These are phyloP conservation scores for Zaprionus vittiger DNA, from an alignment of 1,140 invertebrate genomes.

Conservation along the genomic window DNA sequence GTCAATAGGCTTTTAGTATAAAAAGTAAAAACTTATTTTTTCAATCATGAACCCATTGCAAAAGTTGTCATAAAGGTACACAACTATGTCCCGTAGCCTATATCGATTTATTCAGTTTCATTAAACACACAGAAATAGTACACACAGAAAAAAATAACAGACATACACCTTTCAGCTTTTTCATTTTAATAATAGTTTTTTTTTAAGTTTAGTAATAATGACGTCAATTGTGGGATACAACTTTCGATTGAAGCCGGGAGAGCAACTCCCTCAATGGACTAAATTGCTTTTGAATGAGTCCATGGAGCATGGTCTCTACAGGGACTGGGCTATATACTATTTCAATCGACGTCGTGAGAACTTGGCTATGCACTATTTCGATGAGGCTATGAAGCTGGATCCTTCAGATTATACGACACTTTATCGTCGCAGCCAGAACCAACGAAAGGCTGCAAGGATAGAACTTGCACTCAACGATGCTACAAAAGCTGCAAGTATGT, in stretches of 20 bases:
- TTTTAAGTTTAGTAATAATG: constrained; percentile 28
- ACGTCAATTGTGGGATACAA: constrained; percentile 47
- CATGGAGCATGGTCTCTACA: constrained; percentile 65
- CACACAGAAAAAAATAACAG: too few relatives aligned
- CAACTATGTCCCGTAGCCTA: too few relatives aligned
- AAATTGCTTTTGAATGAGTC: constrained; percentile 66
- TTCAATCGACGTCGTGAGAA: constrained; percentile 63
- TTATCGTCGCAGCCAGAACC: constrained; percentile 68
- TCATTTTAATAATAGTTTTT: not conserved
- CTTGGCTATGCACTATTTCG: constrained; percentile 67
- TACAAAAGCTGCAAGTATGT: constrained; percentile 49
- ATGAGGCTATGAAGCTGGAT: constrained; percentile 66
- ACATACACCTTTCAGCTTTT: constrained; percentile 15
- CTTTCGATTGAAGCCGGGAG: constrained; percentile 10
- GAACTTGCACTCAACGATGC: constrained; percentile 62
- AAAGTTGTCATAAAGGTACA: too few relatives aligned
- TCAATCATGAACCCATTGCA: too few relatives aligned
- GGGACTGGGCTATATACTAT: constrained; percentile 75
- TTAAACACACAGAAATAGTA: too few relatives aligned
- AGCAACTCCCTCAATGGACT: constrained; percentile 40
- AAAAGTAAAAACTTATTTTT: too few relatives aligned
- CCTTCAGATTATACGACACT: constrained; percentile 54
- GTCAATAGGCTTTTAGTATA: too few relatives aligned
- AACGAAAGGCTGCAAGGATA: constrained; percentile 66
- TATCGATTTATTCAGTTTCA: too few relatives aligned